A percentile compares a stretch with the other conserved stretches of the same genome.
These are phyloP conservation scores for Todus mexicanus DNA, from an alignment of 2,797 vertebrate genomes.

Conservation along the genomic window DNA sequence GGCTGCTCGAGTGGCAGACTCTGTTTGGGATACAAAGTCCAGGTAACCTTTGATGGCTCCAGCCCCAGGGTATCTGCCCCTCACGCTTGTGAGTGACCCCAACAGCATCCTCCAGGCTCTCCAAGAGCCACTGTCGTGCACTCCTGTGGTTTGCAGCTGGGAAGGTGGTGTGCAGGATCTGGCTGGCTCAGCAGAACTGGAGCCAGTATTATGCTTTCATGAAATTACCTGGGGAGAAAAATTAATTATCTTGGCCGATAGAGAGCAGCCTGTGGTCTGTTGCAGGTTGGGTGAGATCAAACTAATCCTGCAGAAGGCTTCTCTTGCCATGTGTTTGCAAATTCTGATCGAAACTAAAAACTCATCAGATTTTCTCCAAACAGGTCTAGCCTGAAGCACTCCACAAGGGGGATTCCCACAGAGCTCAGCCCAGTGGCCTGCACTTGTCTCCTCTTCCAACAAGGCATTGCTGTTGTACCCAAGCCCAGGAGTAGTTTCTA, in stretches of 20 bases:
- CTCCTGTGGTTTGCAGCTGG: not conserved
- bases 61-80: not conserved
- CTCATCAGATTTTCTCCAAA: not conserved
- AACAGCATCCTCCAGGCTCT: not conserved
- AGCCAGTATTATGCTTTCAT: slow-evolving; percentile 26
- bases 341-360: not conserved
- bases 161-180: not conserved
- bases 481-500: not conserved
- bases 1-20: not conserved
- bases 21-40: not conserved
- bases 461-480: not conserved
- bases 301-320: not conserved
- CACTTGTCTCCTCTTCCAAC: not conserved
- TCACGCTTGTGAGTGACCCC: not conserved
- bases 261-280: not conserved
- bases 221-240: not conserved
- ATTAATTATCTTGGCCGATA: not conserved
- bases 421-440: not conserved
- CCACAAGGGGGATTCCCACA: not conserved
- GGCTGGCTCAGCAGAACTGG: slow-evolving; percentile 13
- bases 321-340: not conserved
- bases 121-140: not conserved
- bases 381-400: not conserved
- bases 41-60: not conserved
- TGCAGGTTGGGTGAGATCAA: slow-evolving; percentile 6